Conservation (phyloP, 2,113 vertebrate species). For the Podarcis raffonei region DNA sequence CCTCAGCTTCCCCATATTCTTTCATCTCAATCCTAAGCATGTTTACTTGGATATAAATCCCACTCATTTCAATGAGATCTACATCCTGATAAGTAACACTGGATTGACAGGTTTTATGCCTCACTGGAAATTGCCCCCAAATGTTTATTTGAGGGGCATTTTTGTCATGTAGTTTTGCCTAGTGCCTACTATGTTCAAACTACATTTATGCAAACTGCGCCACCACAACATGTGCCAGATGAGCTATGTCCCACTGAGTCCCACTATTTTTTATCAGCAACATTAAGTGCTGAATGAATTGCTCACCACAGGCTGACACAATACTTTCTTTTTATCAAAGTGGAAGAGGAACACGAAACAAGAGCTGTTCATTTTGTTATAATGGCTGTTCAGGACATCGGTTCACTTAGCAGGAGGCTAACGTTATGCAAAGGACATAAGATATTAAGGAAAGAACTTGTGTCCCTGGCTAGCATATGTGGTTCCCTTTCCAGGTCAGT, state of each 20-base stretch:
- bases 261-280: neutral
- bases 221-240: neutral
- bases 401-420: neutral
- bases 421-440: neutral
- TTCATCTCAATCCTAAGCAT: neutral
- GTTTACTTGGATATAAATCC: neutral
- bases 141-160: neutral
- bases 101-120: neutral
- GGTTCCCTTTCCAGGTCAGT: neutral
- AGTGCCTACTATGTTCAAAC: neutral
- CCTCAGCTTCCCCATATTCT: neutral
- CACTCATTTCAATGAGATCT: neutral
- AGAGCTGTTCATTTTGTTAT: constrained; percentile 17
- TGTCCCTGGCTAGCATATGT: neutral
- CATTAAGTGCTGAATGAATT: constrained; percentile 10
- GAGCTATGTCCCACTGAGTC: neutral
- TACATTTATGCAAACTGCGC: neutral
- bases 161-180: neutral
- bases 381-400: neutral
- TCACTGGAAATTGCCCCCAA: neutral
- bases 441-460: neutral
- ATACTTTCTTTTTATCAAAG: neutral
- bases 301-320: constrained; percentile 2
- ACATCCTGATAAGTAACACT: neutral
- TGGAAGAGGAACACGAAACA: neutral